A percentile compares a stretch with the other conserved stretches of the same genome.
Evolutionary conservation across 2,888 invertebrate genomes (phyloP).

Genomic region (Meteorus cinctellus): DNA sequence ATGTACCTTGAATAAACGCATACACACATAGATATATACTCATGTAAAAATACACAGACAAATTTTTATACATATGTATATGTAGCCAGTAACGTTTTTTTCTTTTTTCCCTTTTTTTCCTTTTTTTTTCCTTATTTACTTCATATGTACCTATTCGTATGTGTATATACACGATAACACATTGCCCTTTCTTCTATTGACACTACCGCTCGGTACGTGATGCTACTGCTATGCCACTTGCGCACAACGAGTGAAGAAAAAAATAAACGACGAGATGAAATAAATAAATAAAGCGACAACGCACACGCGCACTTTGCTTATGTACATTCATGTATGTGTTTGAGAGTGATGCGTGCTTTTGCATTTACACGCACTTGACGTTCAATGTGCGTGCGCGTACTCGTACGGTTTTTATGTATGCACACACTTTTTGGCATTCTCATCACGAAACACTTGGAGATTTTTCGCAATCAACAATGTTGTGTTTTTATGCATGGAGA

Average conservation of each 20-base stretch:
- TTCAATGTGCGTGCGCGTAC: conserved; percentile 31
- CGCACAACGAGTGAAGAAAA: neutral
- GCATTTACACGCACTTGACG: conserved; percentile 37
- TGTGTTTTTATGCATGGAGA: neutral
- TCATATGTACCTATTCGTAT: conserved; percentile 19
- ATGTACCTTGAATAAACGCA: conserved; percentile 36
- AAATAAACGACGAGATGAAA: neutral
- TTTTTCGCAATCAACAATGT: conserved; percentile 13
- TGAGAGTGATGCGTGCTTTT: conserved; percentile 13
- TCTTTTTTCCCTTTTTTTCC: neutral
- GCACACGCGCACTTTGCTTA: neutral
- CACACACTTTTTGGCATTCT: conserved; percentile 17
- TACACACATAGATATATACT: neutral
- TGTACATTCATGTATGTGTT: neutral
- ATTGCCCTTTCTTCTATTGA: conserved; percentile 23
- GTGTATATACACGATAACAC: conserved; percentile 24
- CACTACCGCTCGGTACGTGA: conserved; percentile 5
- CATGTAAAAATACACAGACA: conserved; percentile 2
- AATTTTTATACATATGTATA: neutral
- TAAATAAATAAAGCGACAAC: neutral
- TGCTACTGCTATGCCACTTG: conserved; percentile 18
- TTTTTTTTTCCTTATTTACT: neutral
- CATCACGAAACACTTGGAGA: conserved; percentile 20
- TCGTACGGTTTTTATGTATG: neutral
- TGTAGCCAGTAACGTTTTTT: neutral